Evolutionary conservation across 2,113 vertebrate species (phyloP).

Genomic region (Apteryx mantelli): DNA sequence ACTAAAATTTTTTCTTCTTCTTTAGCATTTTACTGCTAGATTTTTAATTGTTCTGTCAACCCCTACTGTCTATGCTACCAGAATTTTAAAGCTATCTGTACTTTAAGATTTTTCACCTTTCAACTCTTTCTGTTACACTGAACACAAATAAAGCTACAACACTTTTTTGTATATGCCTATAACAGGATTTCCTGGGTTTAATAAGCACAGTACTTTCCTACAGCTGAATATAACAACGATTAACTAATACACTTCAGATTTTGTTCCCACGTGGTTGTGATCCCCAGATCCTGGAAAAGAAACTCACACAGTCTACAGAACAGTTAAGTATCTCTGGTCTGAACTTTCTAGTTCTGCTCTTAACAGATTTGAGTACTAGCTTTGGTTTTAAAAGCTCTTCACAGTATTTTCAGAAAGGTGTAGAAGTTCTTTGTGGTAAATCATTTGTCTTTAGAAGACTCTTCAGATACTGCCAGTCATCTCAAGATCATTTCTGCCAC

Average conservation of each 20-base stretch:
- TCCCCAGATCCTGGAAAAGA: background rate
- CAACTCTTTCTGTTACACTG: background rate
- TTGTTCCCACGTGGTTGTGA: background rate
- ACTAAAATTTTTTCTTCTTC: background rate
- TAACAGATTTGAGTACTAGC: background rate
- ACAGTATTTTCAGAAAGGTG: background rate
- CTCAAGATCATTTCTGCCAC: background rate
- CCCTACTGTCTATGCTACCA: background rate
- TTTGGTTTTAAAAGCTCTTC: background rate
- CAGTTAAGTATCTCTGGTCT: background rate
- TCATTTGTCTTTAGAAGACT: background rate
- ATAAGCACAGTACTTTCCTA: background rate
- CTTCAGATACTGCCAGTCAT: background rate
- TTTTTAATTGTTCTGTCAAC: background rate
- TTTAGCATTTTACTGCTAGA: background rate
- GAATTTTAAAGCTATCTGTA: background rate
- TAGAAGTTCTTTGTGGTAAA: background rate
- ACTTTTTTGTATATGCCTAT: background rate
- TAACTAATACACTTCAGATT: background rate
- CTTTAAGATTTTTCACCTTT: background rate
- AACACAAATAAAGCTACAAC: background rate
- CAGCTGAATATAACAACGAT: background rate
- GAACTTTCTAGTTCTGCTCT: background rate
- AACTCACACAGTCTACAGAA: background rate
- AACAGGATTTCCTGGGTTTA: background rate